Evolutionary conservation across 2,797 vertebrate genomes (phyloP), one percentile per base, ranked within the genome.

Genomic region (Malacoctenus gilli): DNA sequence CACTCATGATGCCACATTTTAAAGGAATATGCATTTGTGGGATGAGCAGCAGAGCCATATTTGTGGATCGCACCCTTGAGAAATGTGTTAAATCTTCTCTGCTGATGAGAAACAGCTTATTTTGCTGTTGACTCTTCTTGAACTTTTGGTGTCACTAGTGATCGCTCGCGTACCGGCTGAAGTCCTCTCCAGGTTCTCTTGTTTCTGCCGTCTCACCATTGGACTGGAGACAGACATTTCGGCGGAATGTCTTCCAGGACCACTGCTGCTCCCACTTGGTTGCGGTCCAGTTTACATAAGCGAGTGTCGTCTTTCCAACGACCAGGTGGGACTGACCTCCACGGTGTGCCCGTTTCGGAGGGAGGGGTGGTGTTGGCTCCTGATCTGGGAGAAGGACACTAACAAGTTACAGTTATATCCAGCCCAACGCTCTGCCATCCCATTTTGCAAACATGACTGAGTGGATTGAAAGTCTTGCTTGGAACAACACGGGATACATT

Each of bases 231-330:
- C 64, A 47, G 60, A 64, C 40, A n/a, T 63, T 18, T 70, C 36
- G 32, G 15, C 30, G 75, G 79, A 66, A 57, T 2, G 6, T 32
- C 18, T 40, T 54, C 68, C 61, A 62, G 65, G 41, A 32, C 37
- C 59, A 44, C 20, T 9, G 41, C 46, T 60, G 18, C 57, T 44
- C 9, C 69, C 19, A 8, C 36, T 79, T 66, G 69, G 54, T 49
- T 28, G 3, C 22, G 0, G 19, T 79, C 64, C 63, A 58, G 6
- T 67, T 72, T 71, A 68, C 69, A 81, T 74, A 71, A 86, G 59
- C 64, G 16, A 61, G 82, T 70, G 76, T 84, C 59, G 46, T 80
- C 79, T 85, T 88, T 83, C 79, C 58, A 59, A 4, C 65, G 74
- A 78, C 77, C 71, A 59, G 58, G 43, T 59, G 34, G 48, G 32